These are phyloP conservation scores for Keiferia lycopersicella DNA, from an alignment of 2,888 invertebrate genomes.

Conservation along the genomic window DNA sequence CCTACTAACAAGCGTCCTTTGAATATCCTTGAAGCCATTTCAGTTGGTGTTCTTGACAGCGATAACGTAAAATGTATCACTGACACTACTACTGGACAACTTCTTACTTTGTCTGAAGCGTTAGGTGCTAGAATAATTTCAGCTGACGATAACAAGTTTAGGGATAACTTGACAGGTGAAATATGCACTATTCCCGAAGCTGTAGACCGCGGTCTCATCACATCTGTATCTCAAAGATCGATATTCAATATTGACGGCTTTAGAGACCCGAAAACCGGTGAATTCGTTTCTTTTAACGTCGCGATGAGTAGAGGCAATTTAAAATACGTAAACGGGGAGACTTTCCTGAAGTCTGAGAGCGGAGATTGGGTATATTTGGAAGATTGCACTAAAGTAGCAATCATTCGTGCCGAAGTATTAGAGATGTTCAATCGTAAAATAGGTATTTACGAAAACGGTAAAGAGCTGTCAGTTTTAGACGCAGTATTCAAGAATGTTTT, in stretches of 20 bases:
- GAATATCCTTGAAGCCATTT: slow-evolving; percentile 92
- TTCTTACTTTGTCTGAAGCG: slow-evolving; percentile 92
- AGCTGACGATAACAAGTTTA: slow-evolving; percentile 85
- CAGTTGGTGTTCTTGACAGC: slow-evolving; percentile 92
- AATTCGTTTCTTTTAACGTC: slow-evolving; percentile 91
- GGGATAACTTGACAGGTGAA: slow-evolving; percentile 87
- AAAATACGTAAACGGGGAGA: slow-evolving; percentile 86
- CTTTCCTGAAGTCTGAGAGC: slow-evolving; percentile 87
- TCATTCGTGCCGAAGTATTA: slow-evolving; percentile 91
- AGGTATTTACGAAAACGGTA: slow-evolving; percentile 88
- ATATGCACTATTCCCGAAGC: slow-evolving; percentile 91
- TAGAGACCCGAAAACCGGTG: slow-evolving; percentile 89
- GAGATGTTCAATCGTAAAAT: slow-evolving; percentile 92
- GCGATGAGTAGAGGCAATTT: slow-evolving; percentile 89
- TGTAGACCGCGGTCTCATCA: slow-evolving; percentile 93
- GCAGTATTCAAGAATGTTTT: slow-evolving; percentile 93
- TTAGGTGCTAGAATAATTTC: slow-evolving; percentile 90
- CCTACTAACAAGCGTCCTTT: slow-evolving; percentile 89
- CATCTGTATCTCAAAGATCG: slow-evolving; percentile 92
- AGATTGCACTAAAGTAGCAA: slow-evolving; percentile 89
- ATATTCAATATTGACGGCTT: slow-evolving; percentile 97
- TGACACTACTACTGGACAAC: slow-evolving; percentile 88
- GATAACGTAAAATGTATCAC: slow-evolving; percentile 92
- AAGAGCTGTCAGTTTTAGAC: slow-evolving; percentile 91
- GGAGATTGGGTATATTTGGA: slow-evolving; percentile 89